Evolutionary conservation across 2,797 vertebrate genomes (phyloP), one percentile per base, ranked within the genome.

Genomic region (Pteronotus mesoamericanus): DNA sequence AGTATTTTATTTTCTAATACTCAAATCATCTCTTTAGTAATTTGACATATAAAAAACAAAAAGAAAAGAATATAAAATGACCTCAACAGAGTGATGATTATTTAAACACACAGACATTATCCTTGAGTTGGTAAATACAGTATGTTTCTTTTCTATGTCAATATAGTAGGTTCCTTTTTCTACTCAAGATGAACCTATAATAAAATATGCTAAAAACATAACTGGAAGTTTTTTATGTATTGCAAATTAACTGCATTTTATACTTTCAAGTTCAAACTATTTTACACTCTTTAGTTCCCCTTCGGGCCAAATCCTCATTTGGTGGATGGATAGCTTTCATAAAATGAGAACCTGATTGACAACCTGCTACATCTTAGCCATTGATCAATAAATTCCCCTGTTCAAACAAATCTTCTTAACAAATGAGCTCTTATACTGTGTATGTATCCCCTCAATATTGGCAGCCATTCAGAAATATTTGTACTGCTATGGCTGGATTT

Each of bases 1-100:
- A 88, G 48, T 64, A 84, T 92, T 92, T 87, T 93, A 48, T 85
- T 91, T 96, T 68, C 89, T 88, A 94, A 53, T 92, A 95, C 61
- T 94, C 44, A 96, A 95, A 91, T 92, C 29, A 96, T 91, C 26
- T 21, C 39, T 6, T 79, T 85, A 74, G 37, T 95, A 95, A 94
- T 83, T 84, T 96, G 53, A 88, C 84, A 90, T 91, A 86, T 21
- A 32, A 80, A 92, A 91, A 92, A 78, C 9, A 96, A 9, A 59
- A 85, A 93, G 55, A 84, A 97, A 86, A 57, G 24, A 90, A 82
- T 84, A 91, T 77, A 71, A 80, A 93, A 94, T 53, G 42, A 88
- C 22, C 0, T 51, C 72, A 87, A 77, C 21, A 86, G 4, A 83
- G 66, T 75, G 89, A 89, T 86, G 89, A 92, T 88, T 92, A 89